These are phyloP conservation scores for Atta cephalotes DNA, from an alignment of 1,140 invertebrate species.

Conservation along the genomic window DNA sequence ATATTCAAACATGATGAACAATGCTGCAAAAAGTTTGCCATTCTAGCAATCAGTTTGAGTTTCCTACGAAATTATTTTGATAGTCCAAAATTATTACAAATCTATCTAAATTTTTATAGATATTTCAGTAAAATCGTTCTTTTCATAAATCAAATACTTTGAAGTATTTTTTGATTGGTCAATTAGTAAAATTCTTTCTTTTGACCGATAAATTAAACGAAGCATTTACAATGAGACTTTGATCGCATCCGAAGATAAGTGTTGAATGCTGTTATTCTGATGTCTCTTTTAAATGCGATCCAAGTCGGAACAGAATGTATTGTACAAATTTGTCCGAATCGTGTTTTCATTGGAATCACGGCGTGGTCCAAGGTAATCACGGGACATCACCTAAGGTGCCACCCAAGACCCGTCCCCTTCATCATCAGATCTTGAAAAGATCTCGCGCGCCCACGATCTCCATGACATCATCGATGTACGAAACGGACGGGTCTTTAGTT, in stretches of 20 bases:
- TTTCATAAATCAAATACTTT: no score
- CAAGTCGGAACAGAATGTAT: not conserved
- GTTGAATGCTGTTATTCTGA: not conserved
- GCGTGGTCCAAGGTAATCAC: not conserved
- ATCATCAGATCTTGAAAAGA: not conserved
- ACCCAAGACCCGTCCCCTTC: not conserved
- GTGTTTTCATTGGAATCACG: conserved; percentile 24
- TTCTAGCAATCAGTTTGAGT: no score
- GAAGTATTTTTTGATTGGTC: no score
- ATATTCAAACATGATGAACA: no score
- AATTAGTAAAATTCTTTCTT: no score
- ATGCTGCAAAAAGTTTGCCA: no score
- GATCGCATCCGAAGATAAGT: not conserved
- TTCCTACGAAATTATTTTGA: no score
- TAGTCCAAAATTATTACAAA: no score
- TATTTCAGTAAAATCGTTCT: no score
- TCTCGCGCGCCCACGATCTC: not conserved
- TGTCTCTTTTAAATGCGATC: not conserved
- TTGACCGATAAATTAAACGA: no score
- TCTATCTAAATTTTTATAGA: no score
- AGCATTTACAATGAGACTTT: no score
- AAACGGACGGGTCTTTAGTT: conserved; percentile 68
- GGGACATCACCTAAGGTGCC: conserved; percentile 24
- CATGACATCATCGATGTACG: conserved; percentile 60
- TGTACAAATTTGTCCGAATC: not conserved